Percentiles rank a stretch among this genome's conserved stretches.
phyloP scores from a whole-genome alignment of 2,113 vertebrate species.

The Ophiodon elongatus region DNA sequence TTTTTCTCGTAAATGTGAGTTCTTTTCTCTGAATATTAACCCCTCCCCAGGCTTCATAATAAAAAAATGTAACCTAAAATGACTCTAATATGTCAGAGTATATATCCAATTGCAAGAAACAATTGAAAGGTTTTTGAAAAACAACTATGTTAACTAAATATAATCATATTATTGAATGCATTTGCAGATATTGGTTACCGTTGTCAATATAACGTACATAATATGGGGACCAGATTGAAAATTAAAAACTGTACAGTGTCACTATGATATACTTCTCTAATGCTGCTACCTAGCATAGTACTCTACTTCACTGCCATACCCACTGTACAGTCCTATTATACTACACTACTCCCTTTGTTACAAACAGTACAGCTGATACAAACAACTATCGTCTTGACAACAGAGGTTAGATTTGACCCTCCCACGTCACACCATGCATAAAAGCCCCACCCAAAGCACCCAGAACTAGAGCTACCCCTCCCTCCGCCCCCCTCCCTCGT shows the following conservation, averaged over 20 bases:
- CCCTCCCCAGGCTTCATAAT: too few relatives aligned
- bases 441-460: slow-evolving; percentile 53
- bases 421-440: slow-evolving; percentile 65
- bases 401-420: slow-evolving; percentile 57
- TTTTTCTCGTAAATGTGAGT: too few relatives aligned
- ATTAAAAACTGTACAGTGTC: background rate
- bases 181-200: background rate
- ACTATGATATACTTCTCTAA: background rate
- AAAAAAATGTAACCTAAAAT: too few relatives aligned
- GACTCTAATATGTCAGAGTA: background rate
- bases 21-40: too few relatives aligned
- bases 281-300: background rate
- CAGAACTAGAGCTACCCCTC: slow-evolving; percentile 40
- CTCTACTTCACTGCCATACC: background rate
- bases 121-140: background rate
- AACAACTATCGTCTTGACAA: slow-evolving; percentile 71
- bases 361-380: background rate
- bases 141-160: background rate
- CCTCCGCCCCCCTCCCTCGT: slow-evolving; percentile 62
- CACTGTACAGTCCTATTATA: background rate
- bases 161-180: background rate
- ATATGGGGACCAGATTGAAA: background rate
- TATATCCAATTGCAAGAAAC: background rate
- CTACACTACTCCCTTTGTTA: background rate
- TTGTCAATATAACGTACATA: background rate